A percentile compares a stretch with the other conserved stretches of the same genome.
These are phyloP conservation scores for Panulirus ornatus DNA, from an alignment of 1,140 invertebrate genomes.

Conservation along the genomic window DNA sequence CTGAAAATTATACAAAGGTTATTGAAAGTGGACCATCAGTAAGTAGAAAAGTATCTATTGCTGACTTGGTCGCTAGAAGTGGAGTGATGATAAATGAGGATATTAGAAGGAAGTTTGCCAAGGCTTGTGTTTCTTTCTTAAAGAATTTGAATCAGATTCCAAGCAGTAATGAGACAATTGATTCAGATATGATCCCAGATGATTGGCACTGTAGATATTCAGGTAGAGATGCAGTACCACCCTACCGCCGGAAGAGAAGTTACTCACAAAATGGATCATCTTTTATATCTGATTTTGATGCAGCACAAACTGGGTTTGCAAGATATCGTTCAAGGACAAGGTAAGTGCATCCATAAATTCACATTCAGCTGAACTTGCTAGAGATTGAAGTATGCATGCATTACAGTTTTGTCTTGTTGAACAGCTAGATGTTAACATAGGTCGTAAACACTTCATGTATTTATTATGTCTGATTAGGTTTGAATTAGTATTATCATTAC, in stretches of 20 bases:
- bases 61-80: neutral
- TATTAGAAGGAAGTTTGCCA: neutral
- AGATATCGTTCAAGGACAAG: neutral
- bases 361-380: no score
- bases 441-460: no score
- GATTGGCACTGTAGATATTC: neutral
- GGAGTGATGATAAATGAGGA: neutral
- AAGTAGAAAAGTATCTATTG: neutral
- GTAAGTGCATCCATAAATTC: no score
- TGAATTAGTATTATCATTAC: no score
- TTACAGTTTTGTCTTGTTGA: no score
- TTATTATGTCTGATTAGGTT: no score
- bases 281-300: neutral
- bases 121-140: slow-evolving; percentile 12
- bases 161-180: neutral
- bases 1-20: neutral
- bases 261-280: neutral
- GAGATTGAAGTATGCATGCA: no score
- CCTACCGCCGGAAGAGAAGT: neutral
- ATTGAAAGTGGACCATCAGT: neutral
- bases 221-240: neutral
- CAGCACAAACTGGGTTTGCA: neutral
- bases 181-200: neutral
- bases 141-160: neutral
- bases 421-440: no score